Evolutionary conservation across 2,797 vertebrate species (phyloP).

Genomic region (Limnodromus scolopaceus): DNA sequence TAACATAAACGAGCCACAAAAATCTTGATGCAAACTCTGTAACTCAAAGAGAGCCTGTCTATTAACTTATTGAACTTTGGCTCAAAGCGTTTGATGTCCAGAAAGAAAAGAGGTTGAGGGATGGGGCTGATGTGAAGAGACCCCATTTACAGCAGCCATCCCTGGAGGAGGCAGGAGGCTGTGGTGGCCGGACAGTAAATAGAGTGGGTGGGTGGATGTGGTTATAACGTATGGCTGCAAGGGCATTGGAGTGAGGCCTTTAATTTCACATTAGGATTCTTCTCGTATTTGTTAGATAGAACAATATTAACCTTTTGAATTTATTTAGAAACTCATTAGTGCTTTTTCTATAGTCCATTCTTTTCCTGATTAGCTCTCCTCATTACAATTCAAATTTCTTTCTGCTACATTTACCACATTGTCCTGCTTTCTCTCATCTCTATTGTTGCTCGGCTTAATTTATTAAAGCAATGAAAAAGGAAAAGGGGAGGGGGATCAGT

Average conservation of each 20-base stretch:
- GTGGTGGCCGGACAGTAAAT: background rate
- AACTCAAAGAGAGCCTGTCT: background rate
- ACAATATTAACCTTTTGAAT: conserved; percentile 74
- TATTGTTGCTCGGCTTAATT: conserved; percentile 64
- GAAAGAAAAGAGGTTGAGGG: background rate
- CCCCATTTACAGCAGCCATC: background rate
- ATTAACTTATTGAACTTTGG: background rate
- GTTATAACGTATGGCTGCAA: background rate
- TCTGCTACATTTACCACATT: conserved; percentile 76
- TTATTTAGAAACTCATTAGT: conserved; percentile 77
- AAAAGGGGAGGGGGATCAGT: background rate
- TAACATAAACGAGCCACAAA: fast-evolving
- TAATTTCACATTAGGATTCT: conserved; percentile 63
- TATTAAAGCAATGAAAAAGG: conserved; percentile 37
- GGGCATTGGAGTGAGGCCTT: conserved; percentile 3
- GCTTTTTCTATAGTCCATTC: conserved; percentile 70
- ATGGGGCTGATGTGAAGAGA: background rate
- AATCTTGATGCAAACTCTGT: background rate
- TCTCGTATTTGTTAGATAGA: conserved; percentile 58
- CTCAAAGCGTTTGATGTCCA: background rate
- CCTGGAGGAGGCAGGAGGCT: background rate
- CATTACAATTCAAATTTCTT: conserved; percentile 76
- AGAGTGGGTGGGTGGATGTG: background rate
- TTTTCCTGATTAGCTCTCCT: conserved; percentile 74
- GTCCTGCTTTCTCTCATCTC: conserved; percentile 72